Evolutionary conservation across 2,113 vertebrate genomes (phyloP).

Genomic region (Muntiacus muntjak): DNA sequence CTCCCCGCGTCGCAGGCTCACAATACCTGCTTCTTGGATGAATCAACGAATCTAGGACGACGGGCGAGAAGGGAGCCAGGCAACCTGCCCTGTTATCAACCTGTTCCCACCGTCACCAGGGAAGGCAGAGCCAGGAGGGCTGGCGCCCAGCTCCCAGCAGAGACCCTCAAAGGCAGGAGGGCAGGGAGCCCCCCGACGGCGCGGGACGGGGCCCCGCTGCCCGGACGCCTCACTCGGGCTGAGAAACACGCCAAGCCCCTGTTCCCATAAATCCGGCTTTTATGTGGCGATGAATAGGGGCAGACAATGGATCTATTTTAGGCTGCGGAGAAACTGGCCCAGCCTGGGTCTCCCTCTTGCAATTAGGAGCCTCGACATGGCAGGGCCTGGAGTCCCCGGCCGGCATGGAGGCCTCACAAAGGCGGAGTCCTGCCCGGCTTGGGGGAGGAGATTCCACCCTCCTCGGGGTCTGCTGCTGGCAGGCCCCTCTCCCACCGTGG

Average conservation of each 20-base stretch:
- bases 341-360: background rate
- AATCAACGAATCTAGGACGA: background rate
- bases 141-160: background rate
- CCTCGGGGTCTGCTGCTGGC: background rate
- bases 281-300: constrained; percentile 12
- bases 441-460: background rate
- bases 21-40: background rate
- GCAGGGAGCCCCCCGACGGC: background rate
- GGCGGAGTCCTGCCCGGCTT: background rate
- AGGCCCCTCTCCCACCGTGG: background rate
- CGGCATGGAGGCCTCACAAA: background rate
- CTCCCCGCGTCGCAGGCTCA: background rate
- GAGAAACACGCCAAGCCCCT: constrained; percentile 22
- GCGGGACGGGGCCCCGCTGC: background rate
- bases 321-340: background rate
- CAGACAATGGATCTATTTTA: constrained; percentile 27
- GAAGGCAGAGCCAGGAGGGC: background rate
- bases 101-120: background rate
- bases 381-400: background rate
- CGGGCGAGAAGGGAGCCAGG: background rate
- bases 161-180: background rate
- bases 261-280: constrained; percentile 54
- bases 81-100: background rate
- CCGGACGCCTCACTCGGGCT: background rate
- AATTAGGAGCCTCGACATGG: background rate